Base-by-base conservation (phyloP, 2,113 vertebrate genomes). In the Pedetes capensis region DNA sequence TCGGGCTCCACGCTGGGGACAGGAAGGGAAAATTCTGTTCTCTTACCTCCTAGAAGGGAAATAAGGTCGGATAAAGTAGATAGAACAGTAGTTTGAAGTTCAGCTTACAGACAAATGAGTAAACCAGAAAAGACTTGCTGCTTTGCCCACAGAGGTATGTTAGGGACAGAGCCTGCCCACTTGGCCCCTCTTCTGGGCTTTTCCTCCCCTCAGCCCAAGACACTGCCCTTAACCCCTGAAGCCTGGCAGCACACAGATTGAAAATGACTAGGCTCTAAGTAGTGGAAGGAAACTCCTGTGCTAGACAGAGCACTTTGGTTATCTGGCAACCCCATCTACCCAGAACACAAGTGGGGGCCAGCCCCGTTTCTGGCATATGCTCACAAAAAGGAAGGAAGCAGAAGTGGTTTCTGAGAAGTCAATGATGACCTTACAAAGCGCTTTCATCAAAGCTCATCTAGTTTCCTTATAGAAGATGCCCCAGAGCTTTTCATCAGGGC, bases 101-200 rank as follows among this genome's bases (percentile, higher is more conserved):
- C 91, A 32, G 1, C 57, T 69, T 57, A 25, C 37, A 91, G 83
- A 89, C 23, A 64, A 23, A 57, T 59, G 14, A 51, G 6, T 49
- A 44, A 63, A 91, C 75, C 47, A 32, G 27, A 32, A 32, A 59
- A 90, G 53, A 29, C 25, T 27, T 17, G 55, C 2, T 69, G n/a
- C 76, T 69, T 42, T 34, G 16, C 11, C 42, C 0, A 3, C 23
- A 1, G 6, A 7, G 27, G 4, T 7, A 8, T 51, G 8, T 39
- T 22, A 71, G 72, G 63, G 37, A 39, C 79, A 68, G 71, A 64
- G 72, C 23, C 47, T 11, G 7, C 55, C n/a, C 53, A 9, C 71
- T n/a, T 57, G 81, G 42, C 37, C 12, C 66, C 5, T n/a, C 32
- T 66, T 10, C 63, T 32, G 17, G 61, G 32, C 63, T 66, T 66